These are phyloP conservation scores for Caerostris darwini DNA, from an alignment of 1,140 invertebrate genomes.

Conservation along the genomic window DNA sequence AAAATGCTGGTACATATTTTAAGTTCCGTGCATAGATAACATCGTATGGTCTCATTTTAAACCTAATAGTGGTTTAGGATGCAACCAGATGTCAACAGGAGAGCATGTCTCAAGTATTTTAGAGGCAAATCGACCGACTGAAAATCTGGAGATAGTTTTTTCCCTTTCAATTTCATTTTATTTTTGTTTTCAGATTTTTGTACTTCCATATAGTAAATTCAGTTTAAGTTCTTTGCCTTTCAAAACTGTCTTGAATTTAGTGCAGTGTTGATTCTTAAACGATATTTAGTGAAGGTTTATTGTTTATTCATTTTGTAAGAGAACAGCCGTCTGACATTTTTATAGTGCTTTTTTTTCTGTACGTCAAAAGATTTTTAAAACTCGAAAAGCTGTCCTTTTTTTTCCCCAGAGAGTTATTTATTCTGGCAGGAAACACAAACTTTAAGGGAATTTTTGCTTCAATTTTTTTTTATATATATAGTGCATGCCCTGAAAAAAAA, in stretches of 20 bases:
- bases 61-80: background rate
- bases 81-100: constrained; percentile 7
- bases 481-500: too few species aligned
- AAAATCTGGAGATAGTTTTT: background rate
- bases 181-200: background rate
- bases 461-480: too few species aligned
- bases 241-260: background rate
- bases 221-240: background rate
- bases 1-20: constrained; percentile 8
- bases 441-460: too few species aligned
- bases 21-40: background rate
- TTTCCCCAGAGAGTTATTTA: background rate
- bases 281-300: background rate
- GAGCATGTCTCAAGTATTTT: background rate
- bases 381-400: background rate
- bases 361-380: background rate
- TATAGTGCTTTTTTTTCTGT: background rate
- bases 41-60: background rate
- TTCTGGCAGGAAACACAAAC: background rate
- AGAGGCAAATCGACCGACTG: background rate
- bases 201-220: background rate
- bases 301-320: background rate
- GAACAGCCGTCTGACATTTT: background rate
- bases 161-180: background rate
- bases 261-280: background rate